These are phyloP conservation scores for Enteromius treurensis DNA, from an alignment of 2,797 vertebrate species.

Conservation along the genomic window DNA sequence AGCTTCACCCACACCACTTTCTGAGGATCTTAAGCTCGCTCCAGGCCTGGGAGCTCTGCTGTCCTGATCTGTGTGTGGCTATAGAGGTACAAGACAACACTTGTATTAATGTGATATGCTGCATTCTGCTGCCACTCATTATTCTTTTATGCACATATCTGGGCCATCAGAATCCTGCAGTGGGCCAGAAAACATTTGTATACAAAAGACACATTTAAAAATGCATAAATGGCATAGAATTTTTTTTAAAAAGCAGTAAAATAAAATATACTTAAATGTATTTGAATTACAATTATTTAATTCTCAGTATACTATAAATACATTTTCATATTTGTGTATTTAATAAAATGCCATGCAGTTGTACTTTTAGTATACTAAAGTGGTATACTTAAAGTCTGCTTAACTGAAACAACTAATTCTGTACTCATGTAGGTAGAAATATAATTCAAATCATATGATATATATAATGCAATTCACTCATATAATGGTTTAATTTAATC, in stretches of 20 bases:
- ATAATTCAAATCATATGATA: no score
- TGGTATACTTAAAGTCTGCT: no score
- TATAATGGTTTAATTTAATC: no score
- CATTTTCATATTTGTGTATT: no score
- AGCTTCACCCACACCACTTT: conserved; percentile 71
- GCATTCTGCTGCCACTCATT: neutral
- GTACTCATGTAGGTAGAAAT: neutral
- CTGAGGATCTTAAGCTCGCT: conserved; percentile 73
- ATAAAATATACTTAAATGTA: neutral
- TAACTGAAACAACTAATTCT: no score
- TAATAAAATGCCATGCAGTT: no score
- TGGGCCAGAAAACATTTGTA: neutral
- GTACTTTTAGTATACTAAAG: no score
- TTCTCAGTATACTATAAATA: no score
- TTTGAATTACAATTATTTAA: no score
- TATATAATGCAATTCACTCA: no score
- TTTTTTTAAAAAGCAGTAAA: neutral
- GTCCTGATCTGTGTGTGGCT: conserved; percentile 78
- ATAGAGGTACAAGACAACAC: conserved; percentile 70
- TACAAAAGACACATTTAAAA: neutral
- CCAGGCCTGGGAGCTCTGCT: conserved; percentile 78
- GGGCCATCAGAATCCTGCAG: neutral
- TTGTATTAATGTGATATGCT: neutral
- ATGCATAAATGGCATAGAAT: neutral
- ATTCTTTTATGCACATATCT: neutral